Conservation (phyloP, 2,113 vertebrate species). For the Phylloscopus trochiloides region DNA sequence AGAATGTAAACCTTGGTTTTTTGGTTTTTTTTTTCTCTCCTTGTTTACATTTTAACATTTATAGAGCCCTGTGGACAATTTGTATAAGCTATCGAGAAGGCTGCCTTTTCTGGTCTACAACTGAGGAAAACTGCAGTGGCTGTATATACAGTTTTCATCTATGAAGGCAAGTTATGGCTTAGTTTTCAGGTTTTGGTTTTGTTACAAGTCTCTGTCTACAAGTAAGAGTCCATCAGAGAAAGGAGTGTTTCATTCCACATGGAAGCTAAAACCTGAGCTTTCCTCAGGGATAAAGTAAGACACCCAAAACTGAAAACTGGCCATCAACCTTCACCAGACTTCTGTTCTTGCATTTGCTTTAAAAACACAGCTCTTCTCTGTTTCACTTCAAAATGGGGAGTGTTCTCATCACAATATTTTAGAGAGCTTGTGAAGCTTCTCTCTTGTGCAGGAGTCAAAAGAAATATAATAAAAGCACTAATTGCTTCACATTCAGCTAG, state of each 20-base stretch:
- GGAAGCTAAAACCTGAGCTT: neutral
- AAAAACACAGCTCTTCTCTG: neutral
- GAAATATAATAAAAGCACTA: neutral
- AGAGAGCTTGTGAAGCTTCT: neutral
- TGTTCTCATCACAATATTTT: neutral
- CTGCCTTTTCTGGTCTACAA: neutral
- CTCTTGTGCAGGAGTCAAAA: neutral
- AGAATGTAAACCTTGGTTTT: neutral
- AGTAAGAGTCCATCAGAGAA: neutral
- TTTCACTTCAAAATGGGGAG: neutral
- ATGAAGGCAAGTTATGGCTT: neutral
- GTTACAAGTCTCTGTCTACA: fast-evolving
- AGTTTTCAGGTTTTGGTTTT: neutral
- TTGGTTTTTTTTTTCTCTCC: neutral
- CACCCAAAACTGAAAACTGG: neutral
- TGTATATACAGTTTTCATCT: neutral
- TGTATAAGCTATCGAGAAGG: neutral
- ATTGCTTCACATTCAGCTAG: neutral
- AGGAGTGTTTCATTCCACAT: neutral
- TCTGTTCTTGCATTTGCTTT: neutral
- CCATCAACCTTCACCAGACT: neutral
- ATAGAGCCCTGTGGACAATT: fast-evolving
- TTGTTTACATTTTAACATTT: neutral
- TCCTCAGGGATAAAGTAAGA: neutral
- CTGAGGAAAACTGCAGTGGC: neutral